A percentile compares a stretch with the other conserved stretches of the same genome.
These are phyloP conservation scores for Hoplostethus atlanticus DNA, from an alignment of 2,797 vertebrate genomes.

Conservation along the genomic window DNA sequence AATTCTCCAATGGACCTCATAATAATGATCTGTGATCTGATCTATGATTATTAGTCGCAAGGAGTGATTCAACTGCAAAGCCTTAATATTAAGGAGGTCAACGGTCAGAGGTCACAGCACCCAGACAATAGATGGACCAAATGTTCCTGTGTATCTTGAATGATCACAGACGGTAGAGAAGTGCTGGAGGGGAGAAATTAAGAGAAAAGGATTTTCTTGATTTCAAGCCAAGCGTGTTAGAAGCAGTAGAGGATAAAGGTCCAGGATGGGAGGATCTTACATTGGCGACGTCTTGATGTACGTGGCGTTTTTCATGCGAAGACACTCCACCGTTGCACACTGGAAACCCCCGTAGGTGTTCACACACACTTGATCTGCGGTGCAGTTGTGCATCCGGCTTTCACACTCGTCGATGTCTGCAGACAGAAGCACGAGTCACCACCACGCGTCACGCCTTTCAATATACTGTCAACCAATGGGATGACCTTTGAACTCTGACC, in stretches of 20 bases:
- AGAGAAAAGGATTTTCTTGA: no score
- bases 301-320: conserved; percentile 80
- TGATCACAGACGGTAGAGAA: no score
- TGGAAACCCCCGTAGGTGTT: conserved; percentile 87
- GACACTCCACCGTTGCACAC: conserved; percentile 86
- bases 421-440: not conserved
- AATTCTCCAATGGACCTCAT: no score
- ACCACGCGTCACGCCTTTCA: not conserved
- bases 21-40: no score
- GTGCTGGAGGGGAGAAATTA: no score
- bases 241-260: not conserved
- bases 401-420: conserved; percentile 88
- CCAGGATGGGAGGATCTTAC: conserved; percentile 76
- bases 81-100: no score
- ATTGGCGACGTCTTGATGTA: conserved; percentile 88
- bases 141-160: no score
- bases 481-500: conserved; percentile 72
- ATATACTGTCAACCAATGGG: accelerated
- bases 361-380: conserved; percentile 81
- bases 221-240: not conserved
- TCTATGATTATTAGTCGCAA: no score
- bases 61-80: no score
- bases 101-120: no score
- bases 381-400: conserved; percentile 83
- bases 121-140: no score